Evolutionary conservation across 2,797 vertebrate genomes (phyloP).

Genomic region (Myiothlypis chrysogaster): DNA sequence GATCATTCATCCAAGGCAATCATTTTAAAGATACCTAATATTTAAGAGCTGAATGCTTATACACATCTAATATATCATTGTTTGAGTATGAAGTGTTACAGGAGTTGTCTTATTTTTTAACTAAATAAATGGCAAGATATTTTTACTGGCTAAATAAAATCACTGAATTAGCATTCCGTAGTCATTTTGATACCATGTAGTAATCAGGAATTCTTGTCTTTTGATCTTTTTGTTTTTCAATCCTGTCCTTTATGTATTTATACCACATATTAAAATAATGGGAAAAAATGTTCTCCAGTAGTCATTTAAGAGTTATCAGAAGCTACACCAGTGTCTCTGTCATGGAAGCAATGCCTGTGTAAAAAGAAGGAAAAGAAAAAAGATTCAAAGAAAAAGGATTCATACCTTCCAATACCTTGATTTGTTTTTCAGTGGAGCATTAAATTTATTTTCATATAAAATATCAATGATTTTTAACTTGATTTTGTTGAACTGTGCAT

Average conservation of each 20-base stretch:
- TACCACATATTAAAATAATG: neutral
- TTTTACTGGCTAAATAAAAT: neutral
- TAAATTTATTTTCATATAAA: neutral
- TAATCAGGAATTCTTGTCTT: neutral
- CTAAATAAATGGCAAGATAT: neutral
- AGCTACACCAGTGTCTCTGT: neutral
- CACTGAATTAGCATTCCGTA: neutral
- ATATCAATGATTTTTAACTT: neutral
- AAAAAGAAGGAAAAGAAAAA: neutral
- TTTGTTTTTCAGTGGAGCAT: neutral
- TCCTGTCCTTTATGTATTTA: neutral
- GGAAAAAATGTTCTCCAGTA: neutral
- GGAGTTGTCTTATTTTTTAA: neutral
- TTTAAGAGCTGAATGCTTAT: neutral
- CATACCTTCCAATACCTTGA: neutral
- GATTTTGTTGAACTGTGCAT: neutral
- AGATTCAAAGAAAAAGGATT: neutral
- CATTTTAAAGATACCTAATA: neutral
- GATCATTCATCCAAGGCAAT: neutral
- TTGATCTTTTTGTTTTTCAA: neutral
- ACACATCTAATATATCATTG: rapidly evolving
- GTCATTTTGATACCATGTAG: neutral
- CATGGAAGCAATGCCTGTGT: neutral
- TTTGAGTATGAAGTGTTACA: neutral
- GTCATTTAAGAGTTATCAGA: neutral